Evolutionary conservation across 1,140 invertebrate species (phyloP).

Genomic region (Papilio xuthus): DNA sequence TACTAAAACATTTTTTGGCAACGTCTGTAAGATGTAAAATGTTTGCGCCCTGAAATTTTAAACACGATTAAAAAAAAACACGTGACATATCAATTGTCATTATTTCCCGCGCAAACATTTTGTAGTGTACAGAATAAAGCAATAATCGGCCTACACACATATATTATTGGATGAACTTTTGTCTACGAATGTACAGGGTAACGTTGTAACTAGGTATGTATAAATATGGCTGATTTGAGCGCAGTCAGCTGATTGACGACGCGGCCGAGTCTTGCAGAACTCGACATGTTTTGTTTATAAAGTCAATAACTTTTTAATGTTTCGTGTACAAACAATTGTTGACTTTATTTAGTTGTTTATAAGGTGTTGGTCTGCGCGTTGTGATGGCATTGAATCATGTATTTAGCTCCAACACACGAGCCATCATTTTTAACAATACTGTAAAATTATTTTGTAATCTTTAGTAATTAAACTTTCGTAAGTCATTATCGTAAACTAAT

Average conservation of each 20-base stretch:
- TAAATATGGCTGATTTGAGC: constrained; percentile 6
- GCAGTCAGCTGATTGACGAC: constrained; percentile 13
- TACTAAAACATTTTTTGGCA: not conserved
- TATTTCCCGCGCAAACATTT: not conserved
- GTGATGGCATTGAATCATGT: not conserved
- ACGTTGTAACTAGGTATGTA: constrained; percentile 25
- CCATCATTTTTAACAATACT: not conserved
- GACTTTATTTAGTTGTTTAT: not conserved
- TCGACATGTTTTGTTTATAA: not conserved
- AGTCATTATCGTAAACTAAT: not conserved
- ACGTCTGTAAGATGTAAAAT: constrained; percentile 3
- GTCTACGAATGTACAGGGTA: constrained; percentile 33
- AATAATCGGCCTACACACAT: constrained; percentile 26
- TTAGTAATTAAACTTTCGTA: not conserved
- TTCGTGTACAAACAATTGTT: constrained; percentile 13
- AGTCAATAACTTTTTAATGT: not conserved
- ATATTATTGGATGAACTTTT: constrained; percentile 22
- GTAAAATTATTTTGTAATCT: not conserved
- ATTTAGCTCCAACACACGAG: not conserved
- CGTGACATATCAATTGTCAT: not conserved
- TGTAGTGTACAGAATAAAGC: not conserved
- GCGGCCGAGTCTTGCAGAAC: not conserved
- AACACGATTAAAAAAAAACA: not conserved
- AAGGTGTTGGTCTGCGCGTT: not conserved
- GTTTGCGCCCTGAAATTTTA: not conserved